These are phyloP conservation scores for Smittia sp. DNA, from an alignment of 2,888 invertebrate species.

Conservation along the genomic window DNA sequence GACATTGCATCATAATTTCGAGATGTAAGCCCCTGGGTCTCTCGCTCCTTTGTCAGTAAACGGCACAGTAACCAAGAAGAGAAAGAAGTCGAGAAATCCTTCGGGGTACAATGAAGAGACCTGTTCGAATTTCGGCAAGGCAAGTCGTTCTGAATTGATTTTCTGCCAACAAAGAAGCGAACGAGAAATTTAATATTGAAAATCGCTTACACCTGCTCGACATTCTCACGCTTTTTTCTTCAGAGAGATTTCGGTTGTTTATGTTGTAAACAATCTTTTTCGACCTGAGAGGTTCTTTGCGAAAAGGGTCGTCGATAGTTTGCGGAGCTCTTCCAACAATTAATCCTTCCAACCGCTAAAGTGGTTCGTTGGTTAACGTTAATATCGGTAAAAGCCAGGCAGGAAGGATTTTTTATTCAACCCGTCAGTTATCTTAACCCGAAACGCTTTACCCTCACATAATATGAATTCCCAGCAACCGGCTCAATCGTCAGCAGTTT, in stretches of 20 bases:
- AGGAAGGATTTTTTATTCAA: slow-evolving; percentile 7
- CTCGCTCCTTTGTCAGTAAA: slow-evolving; percentile 3
- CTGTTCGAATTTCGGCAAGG: slow-evolving; percentile 35
- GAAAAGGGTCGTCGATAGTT: background rate
- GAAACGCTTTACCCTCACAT: background rate
- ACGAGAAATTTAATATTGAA: slow-evolving; percentile 24
- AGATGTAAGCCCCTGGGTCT: background rate
- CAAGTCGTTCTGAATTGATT: slow-evolving; percentile 39
- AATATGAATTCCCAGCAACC: background rate
- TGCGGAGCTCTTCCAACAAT: background rate
- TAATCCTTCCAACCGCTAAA: slow-evolving; percentile 34
- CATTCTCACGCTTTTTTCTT: slow-evolving; percentile 41
- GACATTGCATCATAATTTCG: slow-evolving; percentile 12
- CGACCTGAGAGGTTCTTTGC: background rate
- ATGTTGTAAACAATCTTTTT: slow-evolving; percentile 37
- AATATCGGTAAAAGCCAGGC: slow-evolving; percentile 8
- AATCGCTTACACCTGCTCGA: slow-evolving; percentile 39
- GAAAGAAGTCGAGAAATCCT: slow-evolving; percentile 31
- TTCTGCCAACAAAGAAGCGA: slow-evolving; percentile 21
- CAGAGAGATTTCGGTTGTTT: slow-evolving; percentile 37
- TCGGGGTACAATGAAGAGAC: slow-evolving; percentile 23
- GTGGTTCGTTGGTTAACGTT: slow-evolving; percentile 1
- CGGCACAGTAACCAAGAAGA: background rate
- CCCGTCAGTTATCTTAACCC: slow-evolving; percentile 1
- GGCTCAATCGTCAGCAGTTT: slow-evolving; percentile 6